Conservation (phyloP, 1,140 invertebrate genomes). For the Tetragnatha versicolor region DNA sequence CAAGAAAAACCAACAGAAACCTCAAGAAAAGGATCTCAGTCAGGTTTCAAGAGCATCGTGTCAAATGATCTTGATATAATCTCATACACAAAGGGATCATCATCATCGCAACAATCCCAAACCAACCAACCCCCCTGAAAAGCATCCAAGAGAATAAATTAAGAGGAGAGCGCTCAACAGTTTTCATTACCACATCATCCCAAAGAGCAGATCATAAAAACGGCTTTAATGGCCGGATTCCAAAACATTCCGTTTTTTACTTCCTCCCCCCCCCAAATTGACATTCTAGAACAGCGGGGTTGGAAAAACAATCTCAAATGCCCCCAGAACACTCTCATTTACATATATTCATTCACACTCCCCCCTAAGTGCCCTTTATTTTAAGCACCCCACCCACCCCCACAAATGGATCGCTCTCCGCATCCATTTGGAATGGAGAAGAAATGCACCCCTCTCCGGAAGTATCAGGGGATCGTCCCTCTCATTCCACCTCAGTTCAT, state of each 20-base stretch:
- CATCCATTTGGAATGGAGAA: neutral
- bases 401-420: neutral
- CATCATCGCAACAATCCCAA: neutral
- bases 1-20: too few species aligned
- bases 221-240: conserved; percentile 14
- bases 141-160: neutral
- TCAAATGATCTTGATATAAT: too few species aligned
- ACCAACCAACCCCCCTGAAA: neutral
- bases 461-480: neutral
- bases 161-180: conserved; percentile 17
- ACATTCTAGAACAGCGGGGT: neutral
- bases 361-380: conserved; percentile 1
- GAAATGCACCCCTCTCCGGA: neutral
- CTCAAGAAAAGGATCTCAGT: neutral
- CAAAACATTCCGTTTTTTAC: neutral
- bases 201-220: neutral
- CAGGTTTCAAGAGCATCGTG: neutral
- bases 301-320: neutral
- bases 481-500: neutral
- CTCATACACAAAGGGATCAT: too few species aligned
- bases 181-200: conserved; percentile 18
- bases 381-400: neutral
- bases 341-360: neutral
- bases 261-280: neutral
- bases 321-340: conserved; percentile 3